These are phyloP conservation scores for Melieria crassipennis DNA, from an alignment of 2,888 invertebrate genomes.

Conservation along the genomic window DNA sequence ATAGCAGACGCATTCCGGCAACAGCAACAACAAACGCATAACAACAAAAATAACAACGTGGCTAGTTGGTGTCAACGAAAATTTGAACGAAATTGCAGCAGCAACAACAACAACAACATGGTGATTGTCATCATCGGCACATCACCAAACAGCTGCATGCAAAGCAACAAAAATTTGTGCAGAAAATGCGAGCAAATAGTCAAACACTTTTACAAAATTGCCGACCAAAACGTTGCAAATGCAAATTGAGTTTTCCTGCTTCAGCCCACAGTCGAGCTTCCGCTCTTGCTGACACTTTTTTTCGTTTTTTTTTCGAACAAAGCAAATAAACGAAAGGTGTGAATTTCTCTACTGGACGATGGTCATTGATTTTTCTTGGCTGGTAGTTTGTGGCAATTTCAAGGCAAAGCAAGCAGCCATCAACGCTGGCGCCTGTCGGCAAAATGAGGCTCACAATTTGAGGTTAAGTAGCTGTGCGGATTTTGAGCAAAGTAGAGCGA, in stretches of 20 bases:
- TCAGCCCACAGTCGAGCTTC: not conserved
- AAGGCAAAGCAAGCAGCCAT: no score
- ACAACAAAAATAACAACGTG: constrained; percentile 37
- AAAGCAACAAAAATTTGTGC: not conserved
- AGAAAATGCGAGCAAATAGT: no score
- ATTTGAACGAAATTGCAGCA: constrained; percentile 20
- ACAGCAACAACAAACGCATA: constrained; percentile 22
- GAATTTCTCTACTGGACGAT: constrained; percentile 10
- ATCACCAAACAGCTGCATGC: not conserved
- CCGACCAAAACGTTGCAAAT: not conserved
- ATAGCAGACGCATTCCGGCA: not conserved
- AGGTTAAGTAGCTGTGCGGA: no score
- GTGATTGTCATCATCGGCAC: no score
- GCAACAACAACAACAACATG: not conserved
- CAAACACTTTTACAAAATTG: no score
- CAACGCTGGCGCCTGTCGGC: no score
- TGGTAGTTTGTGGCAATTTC: no score
- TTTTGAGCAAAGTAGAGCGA: no score
- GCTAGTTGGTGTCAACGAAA: constrained; percentile 33
- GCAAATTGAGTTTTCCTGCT: constrained; percentile 24
- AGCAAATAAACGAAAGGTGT: constrained; percentile 20
- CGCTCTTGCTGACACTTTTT: not conserved
- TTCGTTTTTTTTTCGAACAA: not conserved
- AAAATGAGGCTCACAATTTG: no score
- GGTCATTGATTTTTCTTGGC: no score